These are phyloP conservation scores for Aporophyla lueneburgensis DNA, from an alignment of 2,888 invertebrate genomes.

Conservation along the genomic window DNA sequence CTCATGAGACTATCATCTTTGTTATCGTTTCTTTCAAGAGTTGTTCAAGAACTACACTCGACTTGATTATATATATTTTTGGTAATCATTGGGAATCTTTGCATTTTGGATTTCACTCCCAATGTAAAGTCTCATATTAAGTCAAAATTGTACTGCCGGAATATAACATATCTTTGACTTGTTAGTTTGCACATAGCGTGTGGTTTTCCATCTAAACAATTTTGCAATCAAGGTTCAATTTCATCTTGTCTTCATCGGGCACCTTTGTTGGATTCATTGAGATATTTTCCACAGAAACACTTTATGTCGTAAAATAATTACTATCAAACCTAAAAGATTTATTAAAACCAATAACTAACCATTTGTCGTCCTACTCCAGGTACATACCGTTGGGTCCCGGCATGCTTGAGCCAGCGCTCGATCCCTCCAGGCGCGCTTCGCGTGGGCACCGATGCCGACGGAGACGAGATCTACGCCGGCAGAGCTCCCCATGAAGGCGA, in stretches of 20 bases:
- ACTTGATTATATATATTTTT: neutral
- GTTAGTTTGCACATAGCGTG: neutral
- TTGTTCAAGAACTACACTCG: neutral
- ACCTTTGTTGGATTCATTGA: slow-evolving; percentile 7
- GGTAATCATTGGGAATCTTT: slow-evolving; percentile 6
- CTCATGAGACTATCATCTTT: neutral
- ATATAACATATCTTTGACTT: neutral
- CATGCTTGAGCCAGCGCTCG: slow-evolving; percentile 86
- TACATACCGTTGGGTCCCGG: slow-evolving; percentile 89
- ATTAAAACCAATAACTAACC: slow-evolving; percentile 1
- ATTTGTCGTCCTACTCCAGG: slow-evolving; percentile 71
- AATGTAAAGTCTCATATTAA: slow-evolving; percentile 1
- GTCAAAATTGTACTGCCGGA: neutral
- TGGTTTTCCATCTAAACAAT: neutral
- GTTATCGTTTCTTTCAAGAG: neutral
- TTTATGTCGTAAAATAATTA: slow-evolving; percentile 16
- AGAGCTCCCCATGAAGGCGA: slow-evolving; percentile 93
- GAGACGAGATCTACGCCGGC: slow-evolving; percentile 94
- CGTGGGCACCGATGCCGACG: slow-evolving; percentile 93
- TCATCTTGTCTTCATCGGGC: neutral
- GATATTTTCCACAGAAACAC: slow-evolving; percentile 3
- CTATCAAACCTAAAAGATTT: neutral
- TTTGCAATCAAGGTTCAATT: neutral
- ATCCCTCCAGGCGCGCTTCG: slow-evolving; percentile 88
- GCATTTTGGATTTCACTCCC: slow-evolving; percentile 12